These are phyloP conservation scores for Rhodinocichla rosea DNA, from an alignment of 2,113 vertebrate species.

Conservation along the genomic window DNA sequence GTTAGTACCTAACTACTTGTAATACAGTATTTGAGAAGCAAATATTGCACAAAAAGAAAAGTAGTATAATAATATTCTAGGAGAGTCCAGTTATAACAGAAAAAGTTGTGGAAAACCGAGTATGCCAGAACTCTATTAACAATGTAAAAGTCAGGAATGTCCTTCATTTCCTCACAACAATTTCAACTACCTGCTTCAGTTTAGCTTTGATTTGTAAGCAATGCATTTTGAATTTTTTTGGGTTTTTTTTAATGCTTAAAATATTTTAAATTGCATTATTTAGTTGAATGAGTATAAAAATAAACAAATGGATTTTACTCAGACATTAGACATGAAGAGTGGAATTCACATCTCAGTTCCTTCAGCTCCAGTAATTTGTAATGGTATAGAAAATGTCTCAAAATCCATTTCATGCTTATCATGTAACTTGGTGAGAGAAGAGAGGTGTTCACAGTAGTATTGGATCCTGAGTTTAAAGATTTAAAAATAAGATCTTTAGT, in stretches of 20 bases:
- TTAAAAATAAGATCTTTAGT: neutral
- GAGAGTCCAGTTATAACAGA: neutral
- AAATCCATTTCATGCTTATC: neutral
- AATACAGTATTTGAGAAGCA: neutral
- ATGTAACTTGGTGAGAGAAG: neutral
- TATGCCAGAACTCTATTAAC: neutral
- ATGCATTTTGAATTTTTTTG: rapidly evolving
- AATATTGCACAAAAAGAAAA: neutral
- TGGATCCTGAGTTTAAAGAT: neutral
- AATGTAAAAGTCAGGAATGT: neutral
- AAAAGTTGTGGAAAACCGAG: neutral
- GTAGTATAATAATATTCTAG: neutral
- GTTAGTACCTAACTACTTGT: neutral
- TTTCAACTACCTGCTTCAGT: neutral
- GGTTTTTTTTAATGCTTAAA: neutral
- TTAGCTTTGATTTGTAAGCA: neutral
- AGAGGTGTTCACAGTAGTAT: neutral
- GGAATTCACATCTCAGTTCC: neutral
- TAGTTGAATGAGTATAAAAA: neutral
- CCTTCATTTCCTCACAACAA: neutral
- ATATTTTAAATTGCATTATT: neutral
- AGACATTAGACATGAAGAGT: neutral
- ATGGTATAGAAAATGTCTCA: neutral
- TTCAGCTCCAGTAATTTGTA: neutral
- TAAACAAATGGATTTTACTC: neutral